phyloP scores from a whole-genome alignment of 2,797 vertebrate genomes.

The Coreius guichenoti region DNA sequence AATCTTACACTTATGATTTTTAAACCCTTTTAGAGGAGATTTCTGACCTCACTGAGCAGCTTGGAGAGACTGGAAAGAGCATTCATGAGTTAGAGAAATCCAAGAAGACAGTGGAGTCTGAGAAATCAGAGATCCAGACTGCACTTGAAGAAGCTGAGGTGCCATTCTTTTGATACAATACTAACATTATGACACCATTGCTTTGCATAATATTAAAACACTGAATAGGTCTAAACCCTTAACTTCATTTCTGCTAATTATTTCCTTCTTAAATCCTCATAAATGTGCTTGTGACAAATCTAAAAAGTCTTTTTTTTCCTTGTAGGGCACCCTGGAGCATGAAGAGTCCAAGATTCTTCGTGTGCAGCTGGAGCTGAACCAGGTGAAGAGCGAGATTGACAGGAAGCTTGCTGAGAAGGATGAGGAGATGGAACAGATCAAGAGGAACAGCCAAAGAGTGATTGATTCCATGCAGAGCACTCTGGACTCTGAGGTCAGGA shows the following conservation, averaged over 20 bases:
- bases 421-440: slow-evolving; percentile 89
- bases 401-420: slow-evolving; percentile 87
- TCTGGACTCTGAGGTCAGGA: slow-evolving; percentile 85
- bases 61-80: slow-evolving; percentile 84
- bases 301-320: no score
- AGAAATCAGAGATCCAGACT: slow-evolving; percentile 85
- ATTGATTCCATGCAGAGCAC: slow-evolving; percentile 84
- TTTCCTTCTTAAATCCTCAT: neutral
- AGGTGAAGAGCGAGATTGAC: slow-evolving; percentile 87
- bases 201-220: neutral
- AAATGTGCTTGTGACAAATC: neutral
- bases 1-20: neutral
- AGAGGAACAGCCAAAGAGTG: slow-evolving; percentile 86
- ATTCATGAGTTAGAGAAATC: slow-evolving; percentile 88
- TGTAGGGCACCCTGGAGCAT: slow-evolving; percentile 83
- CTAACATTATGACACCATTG: neutral
- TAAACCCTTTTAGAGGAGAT: slow-evolving; percentile 87
- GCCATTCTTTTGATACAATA: neutral
- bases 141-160: slow-evolving; percentile 85
- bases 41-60: slow-evolving; percentile 86
- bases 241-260: neutral
- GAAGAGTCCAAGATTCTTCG: slow-evolving; percentile 89
- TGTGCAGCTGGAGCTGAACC: slow-evolving; percentile 87
- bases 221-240: neutral
- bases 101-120: slow-evolving; percentile 85